Evolutionary conservation across 1,140 invertebrate genomes (phyloP).

Genomic region (Rhynchophorus ferrugineus): DNA sequence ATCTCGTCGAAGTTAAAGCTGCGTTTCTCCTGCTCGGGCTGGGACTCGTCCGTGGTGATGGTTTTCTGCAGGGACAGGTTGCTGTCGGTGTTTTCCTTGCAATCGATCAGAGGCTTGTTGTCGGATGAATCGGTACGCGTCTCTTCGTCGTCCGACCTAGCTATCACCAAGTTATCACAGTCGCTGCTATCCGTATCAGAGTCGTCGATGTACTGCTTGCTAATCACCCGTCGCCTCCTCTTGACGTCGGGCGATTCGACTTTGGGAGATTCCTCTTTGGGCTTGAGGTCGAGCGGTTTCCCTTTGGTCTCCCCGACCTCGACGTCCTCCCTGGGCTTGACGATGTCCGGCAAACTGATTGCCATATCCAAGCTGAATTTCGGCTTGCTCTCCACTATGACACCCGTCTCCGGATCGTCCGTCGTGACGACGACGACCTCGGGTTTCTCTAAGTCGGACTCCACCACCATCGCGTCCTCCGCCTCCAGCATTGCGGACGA

Average conservation of each 20-base stretch:
- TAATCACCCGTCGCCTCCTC: constrained; percentile 40
- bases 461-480: constrained; percentile 16
- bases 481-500: constrained; percentile 5
- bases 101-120: constrained; percentile 26
- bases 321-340: background rate
- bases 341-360: background rate
- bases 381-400: background rate
- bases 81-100: constrained; percentile 31
- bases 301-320: background rate
- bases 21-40: constrained; percentile 21
- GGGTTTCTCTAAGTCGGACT: background rate
- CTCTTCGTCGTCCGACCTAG: constrained; percentile 37
- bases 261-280: background rate
- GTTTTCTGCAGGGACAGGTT: constrained; percentile 24
- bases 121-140: constrained; percentile 35
- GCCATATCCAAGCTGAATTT: background rate
- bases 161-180: constrained; percentile 58
- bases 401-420: background rate
- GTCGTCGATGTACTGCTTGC: constrained; percentile 41
- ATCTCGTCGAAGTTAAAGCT: constrained; percentile 35
- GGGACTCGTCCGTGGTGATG: constrained; percentile 28
- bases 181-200: constrained; percentile 59
- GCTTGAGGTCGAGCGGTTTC: background rate
- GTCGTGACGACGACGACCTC: background rate
- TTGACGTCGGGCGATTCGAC: constrained; percentile 18